phyloP scores from a whole-genome alignment of 2,113 vertebrate genomes.

The Dipodomys merriami region DNA sequence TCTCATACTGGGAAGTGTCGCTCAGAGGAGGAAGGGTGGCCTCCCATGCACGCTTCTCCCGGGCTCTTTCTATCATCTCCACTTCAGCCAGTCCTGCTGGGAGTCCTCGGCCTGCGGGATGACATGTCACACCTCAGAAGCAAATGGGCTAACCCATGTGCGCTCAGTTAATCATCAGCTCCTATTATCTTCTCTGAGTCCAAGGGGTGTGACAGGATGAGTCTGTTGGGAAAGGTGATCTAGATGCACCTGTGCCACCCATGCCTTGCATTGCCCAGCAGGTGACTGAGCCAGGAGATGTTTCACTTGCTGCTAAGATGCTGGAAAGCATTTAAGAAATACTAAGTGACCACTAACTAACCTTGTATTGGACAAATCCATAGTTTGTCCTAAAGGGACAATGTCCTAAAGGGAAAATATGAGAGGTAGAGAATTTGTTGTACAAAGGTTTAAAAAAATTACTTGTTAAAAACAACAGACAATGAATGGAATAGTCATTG shows the following conservation, averaged over 20 bases:
- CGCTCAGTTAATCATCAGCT: background rate
- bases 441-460: background rate
- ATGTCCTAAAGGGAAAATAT: background rate
- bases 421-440: background rate
- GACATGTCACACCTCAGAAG: constrained; percentile 4
- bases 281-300: background rate
- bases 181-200: background rate
- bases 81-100: constrained; percentile 93
- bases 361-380: background rate
- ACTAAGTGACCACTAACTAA: background rate
- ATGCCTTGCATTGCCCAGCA: too few species aligned
- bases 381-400: constrained; percentile 39
- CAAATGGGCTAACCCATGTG: background rate
- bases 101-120: constrained; percentile 90
- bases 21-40: constrained; percentile 89
- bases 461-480: background rate
- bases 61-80: constrained; percentile 93
- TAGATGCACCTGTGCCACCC: background rate
- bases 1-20: constrained; percentile 85
- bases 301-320: background rate
- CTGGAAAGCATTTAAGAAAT: background rate
- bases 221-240: background rate
- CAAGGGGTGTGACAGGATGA: background rate
- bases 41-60: constrained; percentile 92
- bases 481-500: background rate